Evolutionary conservation across 2,113 vertebrate genomes (phyloP).

Genomic region (Pionites leucogaster): DNA sequence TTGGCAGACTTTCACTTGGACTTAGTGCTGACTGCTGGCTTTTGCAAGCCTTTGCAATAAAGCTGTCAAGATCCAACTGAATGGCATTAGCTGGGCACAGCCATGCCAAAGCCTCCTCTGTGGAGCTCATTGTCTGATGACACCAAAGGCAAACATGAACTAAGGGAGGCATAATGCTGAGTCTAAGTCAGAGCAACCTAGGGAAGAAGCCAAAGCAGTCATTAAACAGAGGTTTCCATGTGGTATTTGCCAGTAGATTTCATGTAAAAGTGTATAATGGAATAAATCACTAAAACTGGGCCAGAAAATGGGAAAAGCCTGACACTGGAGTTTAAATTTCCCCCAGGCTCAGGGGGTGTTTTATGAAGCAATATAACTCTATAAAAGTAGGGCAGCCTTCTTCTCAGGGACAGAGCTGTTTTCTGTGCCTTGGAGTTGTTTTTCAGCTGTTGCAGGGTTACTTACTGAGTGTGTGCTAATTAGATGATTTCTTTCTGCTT

Average conservation of each 20-base stretch:
- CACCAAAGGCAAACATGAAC: slow-evolving; percentile 6
- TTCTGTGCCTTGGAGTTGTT: not conserved
- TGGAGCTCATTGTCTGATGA: not conserved
- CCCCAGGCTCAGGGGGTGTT: not conserved
- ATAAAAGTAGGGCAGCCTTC: slow-evolving; percentile 11
- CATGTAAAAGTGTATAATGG: not conserved
- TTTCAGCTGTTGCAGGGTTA: not conserved
- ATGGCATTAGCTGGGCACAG: not conserved
- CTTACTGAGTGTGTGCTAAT: not conserved
- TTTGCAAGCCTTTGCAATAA: slow-evolving; percentile 24
- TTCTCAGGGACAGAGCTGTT: not conserved
- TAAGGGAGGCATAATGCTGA: not conserved
- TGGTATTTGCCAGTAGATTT: not conserved
- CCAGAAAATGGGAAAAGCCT: slow-evolving; percentile 26
- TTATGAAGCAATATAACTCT: slow-evolving; percentile 4
- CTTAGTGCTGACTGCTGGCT: not conserved
- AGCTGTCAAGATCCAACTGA: not conserved
- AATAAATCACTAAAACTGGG: slow-evolving; percentile 22
- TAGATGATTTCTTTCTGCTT: not conserved
- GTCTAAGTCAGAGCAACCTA: not conserved
- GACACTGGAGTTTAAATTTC: not conserved
- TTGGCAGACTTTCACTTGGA: slow-evolving; percentile 19
- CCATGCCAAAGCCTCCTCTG: not conserved
- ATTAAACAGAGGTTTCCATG: not conserved
- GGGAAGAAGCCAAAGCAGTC: not conserved